Base-by-base conservation (phyloP, 2,888 invertebrate genomes). In the Cantharis lateralis region DNA sequence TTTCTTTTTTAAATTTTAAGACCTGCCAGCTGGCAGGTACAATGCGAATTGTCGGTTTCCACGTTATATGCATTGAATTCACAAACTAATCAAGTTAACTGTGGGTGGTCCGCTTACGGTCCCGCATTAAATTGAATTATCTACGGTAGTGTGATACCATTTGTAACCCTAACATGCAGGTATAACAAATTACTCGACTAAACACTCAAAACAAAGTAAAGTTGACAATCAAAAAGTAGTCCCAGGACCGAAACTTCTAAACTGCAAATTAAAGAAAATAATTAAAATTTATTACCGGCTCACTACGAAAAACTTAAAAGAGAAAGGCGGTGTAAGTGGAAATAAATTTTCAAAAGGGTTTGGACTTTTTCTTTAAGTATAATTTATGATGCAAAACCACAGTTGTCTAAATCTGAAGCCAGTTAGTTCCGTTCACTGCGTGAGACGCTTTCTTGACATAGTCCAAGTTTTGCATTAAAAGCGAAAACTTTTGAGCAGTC, bases 91-190 rank as follows among this genome's bases (percentile, higher is more conserved):
- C 76, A 73, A 77, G 76, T 77, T 77, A 77, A 71, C 76, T 71
- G 76, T 73, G 76, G 76, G 76, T 77, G 76, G 76, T 77, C 76
- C 76, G 73, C 73, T 76, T 71, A 74, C 76, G 62, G 76, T 74
- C 70, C 73, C 76, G 73, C 71, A 71, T 64, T 77, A 77, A 77
- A 77, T 77, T 70, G 73, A 66, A 77, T 77, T 77, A 77, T 74
- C 70, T 69, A 70, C 76, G 76, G 73, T 32, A 71, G 70, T 74
- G 73, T 62, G 63, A 64, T 73, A 68, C 73, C 70, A 77, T 77
- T 77, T 77, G 73, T 74, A 61, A 70, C 70, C 73, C 70, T 66
- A 74, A 48, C 73, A 77, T 77, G 76, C 72, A 70, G 73, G 73
- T 72, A 74, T 69, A 77, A 74, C 76, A 77, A 77, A 77, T 77